phyloP scores from a whole-genome alignment of 2,797 vertebrate species.

The Ctenosaura bakeri region DNA sequence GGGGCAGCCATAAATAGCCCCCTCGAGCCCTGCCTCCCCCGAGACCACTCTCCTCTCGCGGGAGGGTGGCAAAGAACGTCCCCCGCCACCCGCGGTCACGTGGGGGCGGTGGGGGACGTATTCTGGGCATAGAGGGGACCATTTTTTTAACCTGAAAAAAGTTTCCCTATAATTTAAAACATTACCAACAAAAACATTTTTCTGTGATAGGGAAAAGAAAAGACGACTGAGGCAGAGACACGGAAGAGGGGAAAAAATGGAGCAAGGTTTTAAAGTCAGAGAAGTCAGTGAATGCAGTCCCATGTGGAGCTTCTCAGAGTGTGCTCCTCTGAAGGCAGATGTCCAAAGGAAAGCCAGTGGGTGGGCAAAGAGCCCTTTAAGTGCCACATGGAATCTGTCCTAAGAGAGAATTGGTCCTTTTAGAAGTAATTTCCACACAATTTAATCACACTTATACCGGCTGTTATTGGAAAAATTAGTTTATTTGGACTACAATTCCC shows the following conservation, averaged over 20 bases:
- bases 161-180: not conserved
- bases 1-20: too few relatives aligned
- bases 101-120: too few relatives aligned
- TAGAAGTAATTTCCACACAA: not conserved
- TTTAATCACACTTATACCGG: not conserved
- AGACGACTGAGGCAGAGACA: not conserved
- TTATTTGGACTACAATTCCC: too few relatives aligned
- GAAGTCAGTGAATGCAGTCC: not conserved
- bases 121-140: not conserved
- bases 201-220: not conserved
- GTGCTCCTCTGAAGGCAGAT: not conserved
- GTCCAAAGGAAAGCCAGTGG: not conserved
- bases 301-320: not conserved
- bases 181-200: not conserved
- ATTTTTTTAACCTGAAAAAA: not conserved
- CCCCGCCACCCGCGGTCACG: too few relatives aligned
- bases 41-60: too few relatives aligned
- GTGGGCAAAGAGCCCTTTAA: not conserved
- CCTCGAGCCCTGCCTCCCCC: too few relatives aligned
- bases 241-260: not conserved
- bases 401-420: not conserved
- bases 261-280: not conserved
- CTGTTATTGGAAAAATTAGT: not conserved
- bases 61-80: too few relatives aligned
- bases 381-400: not conserved